These are phyloP conservation scores for Channa argus DNA, from an alignment of 2,113 vertebrate genomes.

Conservation along the genomic window DNA sequence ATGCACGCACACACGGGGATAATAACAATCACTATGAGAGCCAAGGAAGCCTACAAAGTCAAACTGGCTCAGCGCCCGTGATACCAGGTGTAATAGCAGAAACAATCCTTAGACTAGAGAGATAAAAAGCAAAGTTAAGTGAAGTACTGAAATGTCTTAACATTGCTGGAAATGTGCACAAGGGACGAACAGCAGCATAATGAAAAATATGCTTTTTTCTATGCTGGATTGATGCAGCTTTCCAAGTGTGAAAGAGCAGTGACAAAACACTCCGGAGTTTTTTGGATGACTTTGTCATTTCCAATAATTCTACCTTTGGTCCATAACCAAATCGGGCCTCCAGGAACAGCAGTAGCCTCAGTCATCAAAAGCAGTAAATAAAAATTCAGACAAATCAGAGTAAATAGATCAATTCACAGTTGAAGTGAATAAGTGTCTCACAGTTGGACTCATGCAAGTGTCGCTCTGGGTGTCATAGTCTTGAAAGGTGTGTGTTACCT, in stretches of 20 bases:
- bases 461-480: neutral
- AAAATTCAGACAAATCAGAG: neutral
- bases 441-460: slow-evolving; percentile 5
- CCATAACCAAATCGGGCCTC: neutral
- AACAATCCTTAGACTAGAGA: slow-evolving; percentile 19
- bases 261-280: neutral
- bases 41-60: neutral
- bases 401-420: neutral
- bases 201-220: neutral
- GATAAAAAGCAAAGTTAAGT: slow-evolving; percentile 3
- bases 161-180: no score
- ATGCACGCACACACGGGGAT: neutral
- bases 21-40: slow-evolving; percentile 4
- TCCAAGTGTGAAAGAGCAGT: neutral
- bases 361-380: neutral
- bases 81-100: slow-evolving; percentile 9
- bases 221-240: neutral
- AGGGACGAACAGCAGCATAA: no score
- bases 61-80: neutral
- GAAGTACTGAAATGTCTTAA: neutral
- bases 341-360: no score
- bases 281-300: neutral
- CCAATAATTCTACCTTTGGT: neutral
- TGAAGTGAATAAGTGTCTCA: slow-evolving; percentile 14
- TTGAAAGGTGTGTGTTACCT: slow-evolving; percentile 83